Base-by-base conservation (phyloP, 2,797 vertebrate genomes). In the Bovichtus variegatus region DNA sequence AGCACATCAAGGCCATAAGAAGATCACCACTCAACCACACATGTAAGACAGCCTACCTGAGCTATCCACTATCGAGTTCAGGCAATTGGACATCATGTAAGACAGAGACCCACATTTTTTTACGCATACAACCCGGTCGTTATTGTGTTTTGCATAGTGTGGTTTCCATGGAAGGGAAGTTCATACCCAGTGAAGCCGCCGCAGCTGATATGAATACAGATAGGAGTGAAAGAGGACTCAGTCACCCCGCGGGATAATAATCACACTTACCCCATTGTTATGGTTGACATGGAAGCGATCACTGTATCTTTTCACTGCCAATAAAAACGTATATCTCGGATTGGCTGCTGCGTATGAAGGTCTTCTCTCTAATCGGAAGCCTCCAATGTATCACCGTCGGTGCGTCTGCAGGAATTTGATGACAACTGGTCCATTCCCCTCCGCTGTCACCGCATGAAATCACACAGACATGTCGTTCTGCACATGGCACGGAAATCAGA, bases 221-320 rank as follows among this genome's bases (percentile, higher is more conserved):
- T 46, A 77, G 31, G 49, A 74, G 49, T 71, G 19, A 31, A 63
- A 72, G 54, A 8, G 23, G 79, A 71, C 54, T 79, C 50, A 77
- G 47, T 76, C 58, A 80, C 49, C 51, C 31, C 75, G 67, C 46
- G 66, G 31, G 78, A 63, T 85, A 69, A 84, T 82, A 84, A 82
- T 76, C 64, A 69, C 83, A 93, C 93, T 93, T 90, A 94, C 93
- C 93, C 93, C 93, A 94, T 94, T 89, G 86, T 85, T 87, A 89
- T 87, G 88, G 90, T 31, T 36, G 88, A 86, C 69, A 91, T 86
- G 71, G 65, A 80, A 65, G 82, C 76, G 83, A 81, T 60, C 31
- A 41, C 75, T 47, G 89, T 90, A 74, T 76, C 73, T 76, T 74
- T 67, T 65, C 60, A 15, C 61, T 68, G 68, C 59, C 40, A 81